phyloP scores from a whole-genome alignment of 2,113 vertebrate genomes.

The Alexandromys fortis region DNA sequence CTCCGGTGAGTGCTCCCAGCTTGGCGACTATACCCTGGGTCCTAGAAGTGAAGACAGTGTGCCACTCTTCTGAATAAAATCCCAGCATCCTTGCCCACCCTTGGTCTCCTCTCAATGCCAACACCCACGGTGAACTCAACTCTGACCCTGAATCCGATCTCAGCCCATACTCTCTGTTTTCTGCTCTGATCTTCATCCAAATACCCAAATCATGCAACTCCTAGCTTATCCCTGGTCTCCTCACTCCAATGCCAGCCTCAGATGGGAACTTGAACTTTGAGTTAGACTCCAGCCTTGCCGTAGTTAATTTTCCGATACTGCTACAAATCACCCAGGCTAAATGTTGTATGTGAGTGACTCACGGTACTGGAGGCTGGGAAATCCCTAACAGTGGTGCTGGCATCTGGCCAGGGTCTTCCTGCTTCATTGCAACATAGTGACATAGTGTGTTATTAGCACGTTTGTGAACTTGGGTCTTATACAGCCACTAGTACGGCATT shows the following conservation, averaged over 20 bases:
- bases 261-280: background rate
- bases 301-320: background rate
- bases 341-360: background rate
- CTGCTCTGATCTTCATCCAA: background rate
- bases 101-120: accelerated
- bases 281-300: background rate
- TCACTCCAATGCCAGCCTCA: background rate
- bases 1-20: conserved; percentile 84
- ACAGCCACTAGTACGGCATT: background rate
- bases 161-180: background rate
- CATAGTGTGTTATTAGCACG: background rate
- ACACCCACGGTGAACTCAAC: background rate
- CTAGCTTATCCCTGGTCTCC: no score
- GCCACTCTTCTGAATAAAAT: background rate
- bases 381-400: background rate
- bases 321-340: background rate
- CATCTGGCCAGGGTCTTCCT: background rate
- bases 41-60: background rate
- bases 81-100: no score
- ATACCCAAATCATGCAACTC: background rate
- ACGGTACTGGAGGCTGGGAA: background rate
- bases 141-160: background rate
- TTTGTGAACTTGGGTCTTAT: background rate
- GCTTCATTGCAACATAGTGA: background rate
- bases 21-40: background rate